Evolutionary conservation across 2,888 invertebrate species (phyloP).

Genomic region (Drosophila kambysellisi): DNA sequence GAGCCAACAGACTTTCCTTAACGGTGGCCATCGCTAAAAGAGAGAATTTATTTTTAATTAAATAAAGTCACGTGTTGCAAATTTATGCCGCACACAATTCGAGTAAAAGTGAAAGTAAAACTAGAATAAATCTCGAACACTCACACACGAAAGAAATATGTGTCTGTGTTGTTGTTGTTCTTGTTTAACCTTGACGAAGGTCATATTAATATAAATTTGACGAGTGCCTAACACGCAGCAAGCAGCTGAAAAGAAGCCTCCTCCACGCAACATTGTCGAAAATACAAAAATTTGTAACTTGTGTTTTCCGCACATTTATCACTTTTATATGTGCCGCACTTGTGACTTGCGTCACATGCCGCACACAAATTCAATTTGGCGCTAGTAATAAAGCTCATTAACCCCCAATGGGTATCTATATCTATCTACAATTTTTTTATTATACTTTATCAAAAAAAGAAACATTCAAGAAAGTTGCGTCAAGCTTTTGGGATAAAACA

Average conservation of each 20-base stretch:
- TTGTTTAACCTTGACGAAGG: slow-evolving; percentile 79
- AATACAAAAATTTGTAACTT: slow-evolving; percentile 30
- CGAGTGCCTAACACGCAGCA: slow-evolving; percentile 65
- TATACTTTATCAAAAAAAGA: slow-evolving; percentile 49
- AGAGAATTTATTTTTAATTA: not conserved
- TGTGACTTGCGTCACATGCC: slow-evolving; percentile 54
- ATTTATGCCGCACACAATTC: slow-evolving; percentile 20
- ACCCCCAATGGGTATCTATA: slow-evolving; percentile 26
- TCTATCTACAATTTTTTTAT: not conserved
- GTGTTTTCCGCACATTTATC: slow-evolving; percentile 28
- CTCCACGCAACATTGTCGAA: slow-evolving; percentile 56
- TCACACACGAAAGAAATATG: slow-evolving; percentile 45
- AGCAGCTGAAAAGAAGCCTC: slow-evolving; percentile 43
- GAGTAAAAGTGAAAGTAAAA: not conserved
- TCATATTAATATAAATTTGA: slow-evolving; percentile 71
- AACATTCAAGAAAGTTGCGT: slow-evolving; percentile 7
- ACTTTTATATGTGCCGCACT: slow-evolving; percentile 47
- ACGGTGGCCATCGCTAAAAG: slow-evolving; percentile 68
- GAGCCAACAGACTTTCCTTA: slow-evolving; percentile 85
- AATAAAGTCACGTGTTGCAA: slow-evolving; percentile 39
- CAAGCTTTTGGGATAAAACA: slow-evolving; percentile 12
- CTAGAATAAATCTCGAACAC: slow-evolving; percentile 15
- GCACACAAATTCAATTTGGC: slow-evolving; percentile 36
- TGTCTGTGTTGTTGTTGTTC: slow-evolving; percentile 39
- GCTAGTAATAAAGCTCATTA: slow-evolving; percentile 40